Base-by-base conservation (phyloP, 2,797 vertebrate genomes). In the Podarcis lilfordi region DNA sequence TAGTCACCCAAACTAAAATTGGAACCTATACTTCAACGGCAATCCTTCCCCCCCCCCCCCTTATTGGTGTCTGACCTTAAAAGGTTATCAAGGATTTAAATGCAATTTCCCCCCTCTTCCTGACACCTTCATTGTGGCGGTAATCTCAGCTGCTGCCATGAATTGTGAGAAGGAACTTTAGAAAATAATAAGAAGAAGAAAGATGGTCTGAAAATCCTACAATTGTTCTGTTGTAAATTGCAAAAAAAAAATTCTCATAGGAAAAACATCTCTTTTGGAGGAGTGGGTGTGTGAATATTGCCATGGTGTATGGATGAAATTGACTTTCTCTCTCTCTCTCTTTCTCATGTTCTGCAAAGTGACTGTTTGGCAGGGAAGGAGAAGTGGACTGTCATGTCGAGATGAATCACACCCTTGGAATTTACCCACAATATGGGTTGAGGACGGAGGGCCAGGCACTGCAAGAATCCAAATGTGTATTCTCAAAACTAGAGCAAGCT, bases 101-200 rank as follows among this genome's bases (percentile, higher is more conserved):
- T 97, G 97, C 93, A 95, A 96, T 95, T 95, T 97, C 98, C 94
- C 98, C 97, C 98, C 96, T 97, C 90, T 98, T 98, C 97, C 97
- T 96, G 78, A 93, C 95, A 96, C 96, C 92, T 98, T 98, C 98
- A 99, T 99, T 99, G 98, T 99, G 91, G 89, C 96, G 92, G 96
- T 97, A 98, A 99, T 98, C 98, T 98, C 96, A 95, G 93, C 94
- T 88, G 93, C 91, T 95, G 92, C 96, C 97, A 97, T 97, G 97
- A 98, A 98, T 99, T 97, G 98, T 99, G 98, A 98, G 98, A 99
- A 98, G 87, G 85, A 94, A 90, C 91, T 91, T 95, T 94, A 97
- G 96, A 95, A 95, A 93, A 32, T 3, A 87, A 91, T 8, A 37
- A 35, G 0, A 90, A 92, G 79, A 93, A 91, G 32, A 85, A 90